These are phyloP conservation scores for Dorcus parallelipipedus DNA, from an alignment of 2,888 invertebrate genomes.

Conservation along the genomic window DNA sequence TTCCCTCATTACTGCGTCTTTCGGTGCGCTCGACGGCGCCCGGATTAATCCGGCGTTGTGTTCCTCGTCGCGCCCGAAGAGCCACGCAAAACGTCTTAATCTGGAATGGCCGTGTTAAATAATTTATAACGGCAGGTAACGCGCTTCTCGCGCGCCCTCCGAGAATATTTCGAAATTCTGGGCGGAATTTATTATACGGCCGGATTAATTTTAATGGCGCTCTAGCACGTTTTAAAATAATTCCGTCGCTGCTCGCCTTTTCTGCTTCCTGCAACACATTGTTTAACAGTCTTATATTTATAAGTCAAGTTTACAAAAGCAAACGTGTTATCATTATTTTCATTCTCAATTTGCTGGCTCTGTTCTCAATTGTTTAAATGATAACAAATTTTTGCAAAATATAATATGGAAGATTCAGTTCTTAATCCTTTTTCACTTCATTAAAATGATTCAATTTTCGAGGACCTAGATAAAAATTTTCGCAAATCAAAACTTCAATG, in stretches of 20 bases:
- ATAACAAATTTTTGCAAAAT: too few species aligned
- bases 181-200: conserved; percentile 28
- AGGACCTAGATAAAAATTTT: too few species aligned
- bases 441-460: too few species aligned
- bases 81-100: conserved; percentile 33
- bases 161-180: conserved; percentile 29
- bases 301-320: not conserved
- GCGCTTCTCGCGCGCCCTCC: conserved; percentile 27
- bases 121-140: conserved; percentile 37
- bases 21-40: conserved; percentile 25
- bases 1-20: conserved; percentile 29
- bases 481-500: too few species aligned
- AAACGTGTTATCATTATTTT: not conserved
- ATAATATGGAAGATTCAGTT: too few species aligned
- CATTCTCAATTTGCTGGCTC: too few species aligned
- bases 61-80: conserved; percentile 17
- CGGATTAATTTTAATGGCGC: conserved; percentile 30
- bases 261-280: not conserved
- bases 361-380: too few species aligned
- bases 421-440: too few species aligned
- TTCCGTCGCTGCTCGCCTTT: not conserved
- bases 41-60: conserved; percentile 26
- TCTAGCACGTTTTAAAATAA: not conserved
- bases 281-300: not conserved
- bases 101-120: conserved; percentile 37